These are phyloP conservation scores for Aleiodes testaceus DNA, from an alignment of 2,888 invertebrate species.

Conservation along the genomic window DNA sequence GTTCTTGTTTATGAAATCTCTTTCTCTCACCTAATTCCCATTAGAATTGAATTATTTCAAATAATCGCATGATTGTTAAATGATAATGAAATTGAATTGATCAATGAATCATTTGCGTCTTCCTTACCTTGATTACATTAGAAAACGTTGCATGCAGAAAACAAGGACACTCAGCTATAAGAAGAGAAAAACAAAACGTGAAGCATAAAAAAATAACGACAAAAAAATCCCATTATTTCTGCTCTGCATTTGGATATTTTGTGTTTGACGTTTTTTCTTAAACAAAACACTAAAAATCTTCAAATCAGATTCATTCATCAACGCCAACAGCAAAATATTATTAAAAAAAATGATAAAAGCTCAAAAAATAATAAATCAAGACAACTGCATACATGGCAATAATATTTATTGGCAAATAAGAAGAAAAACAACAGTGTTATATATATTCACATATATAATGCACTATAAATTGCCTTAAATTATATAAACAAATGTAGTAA, in stretches of 20 bases:
- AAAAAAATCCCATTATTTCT: constrained; percentile 5
- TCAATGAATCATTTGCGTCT: constrained; percentile 14
- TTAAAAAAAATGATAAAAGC: constrained; percentile 57
- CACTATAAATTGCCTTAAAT: constrained; percentile 66
- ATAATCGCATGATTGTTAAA: background rate
- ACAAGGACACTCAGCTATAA: constrained; percentile 28
- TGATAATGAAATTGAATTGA: constrained; percentile 14
- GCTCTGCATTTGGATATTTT: background rate
- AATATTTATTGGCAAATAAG: constrained; percentile 70
- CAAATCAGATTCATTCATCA: background rate
- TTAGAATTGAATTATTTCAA: constrained; percentile 42
- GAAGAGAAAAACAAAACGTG: constrained; percentile 15
- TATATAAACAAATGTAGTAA: constrained; percentile 58
- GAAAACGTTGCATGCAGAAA: constrained; percentile 34
- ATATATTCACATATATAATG: constrained; percentile 55
- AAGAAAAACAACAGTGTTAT: constrained; percentile 59
- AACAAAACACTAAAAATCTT: background rate
- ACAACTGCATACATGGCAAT: constrained; percentile 68
- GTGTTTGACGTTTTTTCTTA: constrained; percentile 10
- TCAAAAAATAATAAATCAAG: constrained; percentile 70
- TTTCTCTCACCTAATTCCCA: constrained; percentile 61
- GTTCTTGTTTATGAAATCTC: constrained; percentile 39
- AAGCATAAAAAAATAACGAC: constrained; percentile 1
- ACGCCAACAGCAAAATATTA: constrained; percentile 13
- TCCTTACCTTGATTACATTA: constrained; percentile 19